Evolutionary conservation across 2,888 invertebrate genomes (phyloP), one percentile per base, ranked within the genome.

Genomic region (Trachelus troglodyta): DNA sequence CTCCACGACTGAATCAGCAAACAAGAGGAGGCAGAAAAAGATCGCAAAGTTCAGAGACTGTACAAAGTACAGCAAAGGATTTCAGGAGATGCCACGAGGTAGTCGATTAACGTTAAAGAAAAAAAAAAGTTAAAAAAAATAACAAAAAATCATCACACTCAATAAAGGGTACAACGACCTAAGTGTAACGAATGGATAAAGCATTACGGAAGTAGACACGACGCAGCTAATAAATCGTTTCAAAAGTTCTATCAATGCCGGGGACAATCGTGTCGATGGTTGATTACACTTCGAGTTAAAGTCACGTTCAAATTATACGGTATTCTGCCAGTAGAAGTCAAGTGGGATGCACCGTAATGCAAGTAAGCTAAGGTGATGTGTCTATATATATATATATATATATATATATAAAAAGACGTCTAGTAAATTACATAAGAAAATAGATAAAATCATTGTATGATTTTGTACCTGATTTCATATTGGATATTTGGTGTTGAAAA

Each of bases 181-280:
- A 34, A 71, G 71, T 33, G 71, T 71, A 78, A 76, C 79, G 80
- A 79, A 79, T 71, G 31, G 31, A 71, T 84, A 82, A 85, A 88
- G 89, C 87, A 87, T 89, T 87, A 87, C 89, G 89, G 89, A 89
- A 88, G 89, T 87, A 85, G 56, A 56, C 56, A 6, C 85, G 88
- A 87, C 88, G 89, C 89, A 88, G 89, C 89, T 89, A 89, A 89
- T 89, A 88, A 88, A 89, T 88, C 88, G 71, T 71, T 31, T 34
- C 31, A 56, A 56, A 56, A 56, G 23, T 56, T 56, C 56, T 56
- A 56, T 56, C 56, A 56, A 56, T 56, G 31, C 12, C 71, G 71
- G 12, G 12, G 33, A 71, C 71, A 71, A 23, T 34, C 71, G 33
- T 71, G 71, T 71, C 71, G 71, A 71, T 31, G 23, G 31, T 71